A percentile compares a stretch with the other conserved stretches of the same genome.
These are phyloP conservation scores for Globicephala melas DNA, from an alignment of 2,113 vertebrate genomes.

Conservation along the genomic window DNA sequence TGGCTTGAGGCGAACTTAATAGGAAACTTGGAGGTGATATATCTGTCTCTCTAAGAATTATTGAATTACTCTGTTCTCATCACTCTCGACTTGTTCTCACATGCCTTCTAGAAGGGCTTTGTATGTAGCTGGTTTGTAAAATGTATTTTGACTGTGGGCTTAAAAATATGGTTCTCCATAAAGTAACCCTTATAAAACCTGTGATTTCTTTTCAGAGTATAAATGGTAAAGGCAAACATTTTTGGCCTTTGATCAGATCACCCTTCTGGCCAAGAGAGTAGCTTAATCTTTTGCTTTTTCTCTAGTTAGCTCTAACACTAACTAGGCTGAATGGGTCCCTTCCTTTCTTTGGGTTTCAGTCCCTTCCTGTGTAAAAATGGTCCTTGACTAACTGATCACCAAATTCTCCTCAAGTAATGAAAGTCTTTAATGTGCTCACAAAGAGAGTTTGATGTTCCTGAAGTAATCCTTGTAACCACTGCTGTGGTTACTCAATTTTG, in stretches of 20 bases:
- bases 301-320: not conserved
- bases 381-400: not conserved
- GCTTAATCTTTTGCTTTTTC: not conserved
- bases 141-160: not conserved
- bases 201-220: not conserved
- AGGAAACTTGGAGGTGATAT: not conserved
- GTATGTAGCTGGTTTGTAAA: not conserved
- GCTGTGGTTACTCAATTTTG: not conserved
- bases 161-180: not conserved
- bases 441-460: not conserved
- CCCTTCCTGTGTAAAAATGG: constrained; percentile 9
- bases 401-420: constrained; percentile 1
- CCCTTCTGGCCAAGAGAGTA: not conserved
- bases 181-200: not conserved
- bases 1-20: not conserved
- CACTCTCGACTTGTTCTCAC: not conserved
- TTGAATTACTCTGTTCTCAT: not conserved
- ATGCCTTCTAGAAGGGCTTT: not conserved
- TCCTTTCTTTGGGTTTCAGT: not conserved
- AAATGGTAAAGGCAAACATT: not conserved
- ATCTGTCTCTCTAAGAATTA: not conserved
- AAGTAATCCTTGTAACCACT: constrained; percentile 25
- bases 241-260: constrained; percentile 14
- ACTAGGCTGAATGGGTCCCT: not conserved
- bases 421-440: not conserved